These are phyloP conservation scores for Tipula helvola DNA, from an alignment of 2,888 invertebrate species.

Conservation along the genomic window DNA sequence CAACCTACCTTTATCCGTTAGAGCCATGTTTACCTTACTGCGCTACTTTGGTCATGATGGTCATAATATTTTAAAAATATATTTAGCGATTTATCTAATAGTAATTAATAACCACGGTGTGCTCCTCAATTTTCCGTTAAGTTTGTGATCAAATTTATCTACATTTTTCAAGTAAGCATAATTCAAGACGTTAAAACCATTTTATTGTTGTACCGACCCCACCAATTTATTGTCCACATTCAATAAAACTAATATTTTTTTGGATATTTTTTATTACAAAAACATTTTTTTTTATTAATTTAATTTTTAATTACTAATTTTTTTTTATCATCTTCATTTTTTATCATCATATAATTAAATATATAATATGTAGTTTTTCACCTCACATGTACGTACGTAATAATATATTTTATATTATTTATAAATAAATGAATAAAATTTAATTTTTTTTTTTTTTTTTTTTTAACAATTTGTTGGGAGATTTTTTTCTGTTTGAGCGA, in stretches of 20 bases:
- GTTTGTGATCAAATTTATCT: no score
- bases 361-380: neutral
- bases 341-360: neutral
- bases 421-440: neutral
- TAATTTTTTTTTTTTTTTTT: neutral
- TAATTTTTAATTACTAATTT: neutral
- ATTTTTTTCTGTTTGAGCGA: neutral
- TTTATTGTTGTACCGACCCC: no score
- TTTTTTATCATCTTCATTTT: neutral
- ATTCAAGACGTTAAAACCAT: no score
- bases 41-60: no score
- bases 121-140: no score
- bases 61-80: no score
- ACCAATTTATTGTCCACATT: no score
- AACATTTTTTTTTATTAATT: neutral
- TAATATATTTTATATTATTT: neutral
- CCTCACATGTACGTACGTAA: neutral
- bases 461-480: neutral
- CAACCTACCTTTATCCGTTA: no score
- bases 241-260: neutral
- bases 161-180: no score
- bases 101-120: no score
- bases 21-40: no score
- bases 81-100: no score
- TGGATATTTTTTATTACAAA: slow-evolving; percentile 4